A percentile compares a stretch with the other conserved stretches of the same genome.
These are phyloP conservation scores for Antedon bifida DNA, from an alignment of 35 echinoderm and acorn worm species.

Conservation along the genomic window DNA sequence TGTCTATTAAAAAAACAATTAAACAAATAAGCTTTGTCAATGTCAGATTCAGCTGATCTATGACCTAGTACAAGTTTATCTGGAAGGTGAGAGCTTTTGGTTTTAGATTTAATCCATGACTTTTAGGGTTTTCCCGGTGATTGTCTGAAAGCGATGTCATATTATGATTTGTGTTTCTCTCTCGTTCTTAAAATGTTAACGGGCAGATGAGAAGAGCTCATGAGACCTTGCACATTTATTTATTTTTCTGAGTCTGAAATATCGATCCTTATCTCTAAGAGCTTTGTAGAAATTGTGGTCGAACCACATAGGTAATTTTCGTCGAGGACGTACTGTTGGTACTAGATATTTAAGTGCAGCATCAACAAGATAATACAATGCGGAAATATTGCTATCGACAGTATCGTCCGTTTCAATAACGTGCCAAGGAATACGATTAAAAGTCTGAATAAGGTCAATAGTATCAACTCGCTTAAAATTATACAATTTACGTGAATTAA, in stretches of 20 bases:
- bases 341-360: conserved; percentile 13
- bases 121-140: conserved; percentile 2
- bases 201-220: neutral
- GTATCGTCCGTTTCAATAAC: neutral
- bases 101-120: neutral
- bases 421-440: conserved; percentile 8
- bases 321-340: conserved; percentile 5
- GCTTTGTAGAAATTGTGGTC: neutral
- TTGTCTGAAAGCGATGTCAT: neutral
- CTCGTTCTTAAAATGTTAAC: neutral
- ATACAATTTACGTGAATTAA: neutral
- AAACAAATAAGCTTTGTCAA: conserved; percentile 3
- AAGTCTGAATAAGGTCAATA: neutral
- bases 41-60: neutral
- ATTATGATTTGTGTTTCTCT: neutral
- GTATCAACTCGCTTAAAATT: conserved; percentile 7
- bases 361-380: conserved; percentile 15
- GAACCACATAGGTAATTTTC: conserved; percentile 8
- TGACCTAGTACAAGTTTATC: neutral
- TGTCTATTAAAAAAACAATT: conserved; percentile 3
- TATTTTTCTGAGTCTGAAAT: neutral
- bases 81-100: neutral
- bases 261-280: conserved; percentile 6
- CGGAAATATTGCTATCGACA: conserved; percentile 4
- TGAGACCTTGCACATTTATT: neutral